phyloP scores from a whole-genome alignment of 64 coral and sea anemone species.

The Hydrozoanthus tunicans region DNA sequence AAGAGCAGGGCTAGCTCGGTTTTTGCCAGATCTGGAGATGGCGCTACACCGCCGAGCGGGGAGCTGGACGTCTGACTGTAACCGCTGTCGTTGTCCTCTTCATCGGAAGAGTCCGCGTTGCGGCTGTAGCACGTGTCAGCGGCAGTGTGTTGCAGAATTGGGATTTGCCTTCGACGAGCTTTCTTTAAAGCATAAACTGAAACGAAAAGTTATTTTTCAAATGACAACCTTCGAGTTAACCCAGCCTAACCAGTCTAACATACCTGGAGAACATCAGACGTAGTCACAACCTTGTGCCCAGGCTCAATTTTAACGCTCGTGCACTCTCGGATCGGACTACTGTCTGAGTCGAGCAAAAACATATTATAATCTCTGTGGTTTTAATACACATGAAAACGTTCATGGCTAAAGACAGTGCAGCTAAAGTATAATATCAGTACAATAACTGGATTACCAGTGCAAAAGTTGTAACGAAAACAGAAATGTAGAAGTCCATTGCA shows the following conservation, averaged over 20 bases:
- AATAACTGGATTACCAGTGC: too few species aligned
- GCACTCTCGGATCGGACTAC: too few species aligned
- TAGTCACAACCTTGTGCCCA: too few species aligned
- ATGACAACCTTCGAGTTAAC: too few species aligned
- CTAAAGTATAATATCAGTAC: too few species aligned
- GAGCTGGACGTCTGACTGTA: constrained; percentile 55
- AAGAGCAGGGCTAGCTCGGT: constrained; percentile 73
- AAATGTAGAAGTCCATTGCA: too few species aligned
- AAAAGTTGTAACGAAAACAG: too few species aligned
- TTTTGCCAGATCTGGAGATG: constrained; percentile 79
- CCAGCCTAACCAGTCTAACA: neutral
- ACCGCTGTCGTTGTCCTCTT: constrained; percentile 77
- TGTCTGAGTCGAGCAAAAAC: too few species aligned
- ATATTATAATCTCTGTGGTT: too few species aligned
- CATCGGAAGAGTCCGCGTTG: constrained; percentile 35
- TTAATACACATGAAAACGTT: too few species aligned
- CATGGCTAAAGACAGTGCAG: too few species aligned
- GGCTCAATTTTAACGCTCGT: too few species aligned
- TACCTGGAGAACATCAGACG: neutral
- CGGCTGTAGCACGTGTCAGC: neutral
- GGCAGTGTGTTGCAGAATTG: constrained; percentile 50
- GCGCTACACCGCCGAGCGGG: constrained; percentile 22
- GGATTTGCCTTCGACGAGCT: constrained; percentile 62
- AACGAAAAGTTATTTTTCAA: neutral
- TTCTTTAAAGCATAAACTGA: constrained; percentile 76